These are phyloP conservation scores for Noctilio leporinus DNA, from an alignment of 2,113 vertebrate genomes.

Conservation along the genomic window DNA sequence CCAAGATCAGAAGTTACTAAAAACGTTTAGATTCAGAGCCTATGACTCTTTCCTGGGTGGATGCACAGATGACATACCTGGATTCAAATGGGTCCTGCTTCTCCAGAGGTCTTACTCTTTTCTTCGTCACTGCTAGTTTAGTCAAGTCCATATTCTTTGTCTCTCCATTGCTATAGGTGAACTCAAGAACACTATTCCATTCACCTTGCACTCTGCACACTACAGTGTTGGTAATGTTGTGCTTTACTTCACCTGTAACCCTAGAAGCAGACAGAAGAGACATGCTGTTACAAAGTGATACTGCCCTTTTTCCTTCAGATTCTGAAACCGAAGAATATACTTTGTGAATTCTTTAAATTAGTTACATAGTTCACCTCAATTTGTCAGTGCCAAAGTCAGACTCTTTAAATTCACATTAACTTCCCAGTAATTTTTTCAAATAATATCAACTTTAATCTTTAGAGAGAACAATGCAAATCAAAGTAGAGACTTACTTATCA, in stretches of 20 bases:
- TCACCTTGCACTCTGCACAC: conserved; percentile 95
- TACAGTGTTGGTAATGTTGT: conserved; percentile 87
- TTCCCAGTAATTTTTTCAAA: neutral
- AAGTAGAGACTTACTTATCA: neutral
- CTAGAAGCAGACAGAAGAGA: conserved; percentile 71
- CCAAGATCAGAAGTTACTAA: neutral
- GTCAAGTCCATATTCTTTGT: conserved; percentile 88
- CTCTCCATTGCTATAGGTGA: conserved; percentile 89
- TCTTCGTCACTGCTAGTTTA: conserved; percentile 88
- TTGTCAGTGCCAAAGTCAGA: neutral
- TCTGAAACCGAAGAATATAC: neutral
- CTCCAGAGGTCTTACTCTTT: conserved; percentile 88
- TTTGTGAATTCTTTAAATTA: neutral
- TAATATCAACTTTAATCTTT: conserved; percentile 5
- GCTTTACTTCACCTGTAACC: conserved; percentile 95
- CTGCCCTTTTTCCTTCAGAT: neutral
- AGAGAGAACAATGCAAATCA: neutral
- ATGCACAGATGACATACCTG: conserved; percentile 78
- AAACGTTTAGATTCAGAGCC: neutral
- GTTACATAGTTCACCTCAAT: neutral
- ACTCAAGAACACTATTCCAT: conserved; percentile 95
- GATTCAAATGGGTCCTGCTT: conserved; percentile 93
- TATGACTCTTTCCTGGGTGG: neutral
- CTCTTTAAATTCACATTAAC: neutral
- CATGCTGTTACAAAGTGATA: neutral